Conservation (phyloP, 2,113 vertebrate species). For the Mesembrinibis cayennensis region DNA sequence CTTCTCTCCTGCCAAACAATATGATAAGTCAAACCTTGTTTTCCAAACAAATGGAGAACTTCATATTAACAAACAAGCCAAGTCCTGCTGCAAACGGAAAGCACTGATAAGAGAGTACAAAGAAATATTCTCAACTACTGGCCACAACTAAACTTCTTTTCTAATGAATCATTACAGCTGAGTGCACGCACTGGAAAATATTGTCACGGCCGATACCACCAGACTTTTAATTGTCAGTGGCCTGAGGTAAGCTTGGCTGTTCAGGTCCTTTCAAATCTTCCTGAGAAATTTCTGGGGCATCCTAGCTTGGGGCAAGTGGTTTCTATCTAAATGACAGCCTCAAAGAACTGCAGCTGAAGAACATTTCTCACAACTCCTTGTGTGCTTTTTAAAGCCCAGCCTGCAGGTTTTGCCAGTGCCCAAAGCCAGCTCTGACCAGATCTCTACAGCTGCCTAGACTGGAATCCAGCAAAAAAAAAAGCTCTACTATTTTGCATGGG, state of each 20-base stretch:
- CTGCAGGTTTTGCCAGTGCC: background rate
- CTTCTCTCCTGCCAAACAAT: conserved; percentile 40
- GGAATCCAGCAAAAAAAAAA: background rate
- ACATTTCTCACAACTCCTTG: background rate
- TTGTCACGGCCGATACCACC: background rate
- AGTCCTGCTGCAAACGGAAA: conserved; percentile 59
- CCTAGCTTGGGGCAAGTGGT: background rate
- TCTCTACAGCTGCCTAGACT: background rate
- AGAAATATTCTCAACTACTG: conserved; percentile 60
- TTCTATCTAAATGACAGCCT: background rate
- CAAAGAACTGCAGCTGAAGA: background rate
- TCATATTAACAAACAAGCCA: conserved; percentile 57
- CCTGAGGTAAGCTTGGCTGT: background rate
- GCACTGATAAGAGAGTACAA: conserved; percentile 67
- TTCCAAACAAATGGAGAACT: conserved; percentile 70
- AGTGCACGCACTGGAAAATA: conserved; percentile 9
- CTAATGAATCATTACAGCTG: conserved; percentile 21
- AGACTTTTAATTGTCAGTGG: background rate
- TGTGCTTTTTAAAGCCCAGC: background rate
- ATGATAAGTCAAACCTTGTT: conserved; percentile 65
- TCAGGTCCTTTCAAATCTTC: background rate
- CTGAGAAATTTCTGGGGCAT: conserved; percentile 7
- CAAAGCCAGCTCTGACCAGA: background rate
- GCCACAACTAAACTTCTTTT: conserved; percentile 60
- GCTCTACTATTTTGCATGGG: background rate